A percentile compares a stretch with the other conserved stretches of the same genome.
These are phyloP conservation scores for Notiomystis cincta DNA, from an alignment of 2,113 vertebrate genomes.

Conservation along the genomic window DNA sequence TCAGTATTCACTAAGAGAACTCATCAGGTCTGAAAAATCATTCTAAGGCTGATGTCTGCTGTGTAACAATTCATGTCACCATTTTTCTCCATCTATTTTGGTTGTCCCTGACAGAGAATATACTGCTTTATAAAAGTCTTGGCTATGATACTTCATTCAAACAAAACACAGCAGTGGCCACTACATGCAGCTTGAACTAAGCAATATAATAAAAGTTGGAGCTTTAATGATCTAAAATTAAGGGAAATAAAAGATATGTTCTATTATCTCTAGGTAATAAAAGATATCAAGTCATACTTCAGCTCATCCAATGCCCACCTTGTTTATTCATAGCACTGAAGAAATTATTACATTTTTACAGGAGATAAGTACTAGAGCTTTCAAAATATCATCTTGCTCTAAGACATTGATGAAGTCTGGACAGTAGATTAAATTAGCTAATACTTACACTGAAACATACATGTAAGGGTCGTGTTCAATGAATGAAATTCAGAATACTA, in stretches of 20 bases:
- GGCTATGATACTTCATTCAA: neutral
- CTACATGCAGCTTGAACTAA: neutral
- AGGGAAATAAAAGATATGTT: neutral
- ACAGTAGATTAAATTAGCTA: neutral
- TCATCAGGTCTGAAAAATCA: neutral
- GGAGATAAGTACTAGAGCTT: neutral
- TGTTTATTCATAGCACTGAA: neutral
- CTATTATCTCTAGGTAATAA: neutral
- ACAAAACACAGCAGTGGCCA: neutral
- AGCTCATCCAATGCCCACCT: neutral
- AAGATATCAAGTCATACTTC: neutral
- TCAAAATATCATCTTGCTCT: neutral
- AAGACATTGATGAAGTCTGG: neutral
- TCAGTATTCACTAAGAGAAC: neutral
- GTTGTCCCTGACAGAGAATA: neutral
- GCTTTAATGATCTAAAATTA: neutral
- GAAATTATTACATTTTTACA: neutral
- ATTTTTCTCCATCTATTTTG: neutral
- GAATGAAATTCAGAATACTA: neutral
- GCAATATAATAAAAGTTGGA: neutral
- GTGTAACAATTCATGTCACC: neutral
- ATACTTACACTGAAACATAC: neutral
- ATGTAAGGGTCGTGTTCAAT: neutral
- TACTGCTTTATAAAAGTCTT: neutral
- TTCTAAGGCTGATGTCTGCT: neutral